Evolutionary conservation across 2,888 invertebrate species (phyloP), one percentile per base, ranked within the genome.

Genomic region (Caenorhabditis zanzibari): DNA sequence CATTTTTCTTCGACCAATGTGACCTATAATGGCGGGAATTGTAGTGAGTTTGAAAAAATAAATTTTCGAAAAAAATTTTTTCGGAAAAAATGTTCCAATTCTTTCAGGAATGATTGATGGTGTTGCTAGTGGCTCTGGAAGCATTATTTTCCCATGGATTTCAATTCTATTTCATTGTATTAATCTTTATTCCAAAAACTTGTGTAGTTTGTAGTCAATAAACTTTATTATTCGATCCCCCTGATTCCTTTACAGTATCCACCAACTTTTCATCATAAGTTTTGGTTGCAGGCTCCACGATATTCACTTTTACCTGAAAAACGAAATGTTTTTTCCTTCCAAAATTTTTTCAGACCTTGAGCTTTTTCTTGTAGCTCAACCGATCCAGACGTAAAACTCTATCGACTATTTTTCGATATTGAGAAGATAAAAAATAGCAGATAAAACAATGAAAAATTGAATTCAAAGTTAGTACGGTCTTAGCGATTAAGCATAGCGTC

Each of bases 41-140:
- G 64, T 32, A n/a, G 64, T 66, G 28, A 66, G 64, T 64, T 64
- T 58, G 47, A 49, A 49, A 1, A 26, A 9, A 10, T 9, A 26
- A 24, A 54, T 0, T n/a, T 49, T 19, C 26, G 24, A 24, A 9
- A 24, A 26, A 54, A n/a, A n/a, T n/a, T 12, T 28, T 19, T 24
- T 9, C 22, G 28, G 5, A 19, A 14, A 2, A 35, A 68, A 35
- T n/a, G n/a, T n/a, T n/a, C n/a, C n/a, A n/a, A n/a, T n/a, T n/a
- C n/a, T 26, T 69, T 10, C 22, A 41, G 35, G 49, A 49, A 19
- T 10, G 22, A 49, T 49, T 19, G 49, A 49, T 49, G 19, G 49
- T 6, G 22, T 49, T 19, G 6, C 19, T 9, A 19, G 22, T 49
- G 49, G 12, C 10, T 38, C 38, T 38, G n/a, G n/a, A n/a, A n/a